Conservation (phyloP, 2,113 vertebrate genomes). For the Hirundichthys speculiger region DNA sequence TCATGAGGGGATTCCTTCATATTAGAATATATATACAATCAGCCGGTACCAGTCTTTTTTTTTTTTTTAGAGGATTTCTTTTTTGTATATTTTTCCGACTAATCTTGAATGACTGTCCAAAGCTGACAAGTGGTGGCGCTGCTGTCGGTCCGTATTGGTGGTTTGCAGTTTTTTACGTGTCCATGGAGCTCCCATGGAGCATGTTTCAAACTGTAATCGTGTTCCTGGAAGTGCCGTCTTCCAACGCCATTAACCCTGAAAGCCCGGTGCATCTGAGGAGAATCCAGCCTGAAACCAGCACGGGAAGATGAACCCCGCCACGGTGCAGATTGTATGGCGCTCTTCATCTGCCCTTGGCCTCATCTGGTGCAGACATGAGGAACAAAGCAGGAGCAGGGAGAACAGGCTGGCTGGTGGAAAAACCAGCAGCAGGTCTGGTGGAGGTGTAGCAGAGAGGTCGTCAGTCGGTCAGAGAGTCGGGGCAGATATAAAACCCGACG, state of each 20-base stretch:
- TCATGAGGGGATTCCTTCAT: too few relatives aligned
- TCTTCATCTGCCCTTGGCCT: slow-evolving; percentile 61
- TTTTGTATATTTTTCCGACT: too few relatives aligned
- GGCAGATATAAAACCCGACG: slow-evolving; percentile 28
- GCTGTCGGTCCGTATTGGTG: too few relatives aligned
- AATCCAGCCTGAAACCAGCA: slow-evolving; percentile 33
- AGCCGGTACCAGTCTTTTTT: too few relatives aligned
- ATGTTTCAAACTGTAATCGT: too few relatives aligned
- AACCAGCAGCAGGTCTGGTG: slow-evolving; percentile 37
- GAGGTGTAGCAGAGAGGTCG: slow-evolving; percentile 27
- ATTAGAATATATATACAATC: too few relatives aligned
- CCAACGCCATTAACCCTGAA: slow-evolving; percentile 19
- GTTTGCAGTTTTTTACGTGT: too few relatives aligned
- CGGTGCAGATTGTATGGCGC: slow-evolving; percentile 42
- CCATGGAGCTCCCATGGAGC: too few relatives aligned
- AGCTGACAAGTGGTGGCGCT: too few relatives aligned
- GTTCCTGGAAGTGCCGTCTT: slow-evolving; percentile 15
- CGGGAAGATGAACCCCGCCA: slow-evolving; percentile 43
- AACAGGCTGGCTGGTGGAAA: slow-evolving; percentile 68
- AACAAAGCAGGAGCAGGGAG: slow-evolving; percentile 48
- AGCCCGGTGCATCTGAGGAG: slow-evolving; percentile 27
- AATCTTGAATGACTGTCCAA: too few relatives aligned
- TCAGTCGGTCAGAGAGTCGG: slow-evolving; percentile 38
- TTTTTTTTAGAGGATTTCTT: too few relatives aligned
- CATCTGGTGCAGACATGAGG: slow-evolving; percentile 51